Base-by-base conservation (phyloP, 2,113 vertebrate species). In the Hypomesus transpacificus region DNA sequence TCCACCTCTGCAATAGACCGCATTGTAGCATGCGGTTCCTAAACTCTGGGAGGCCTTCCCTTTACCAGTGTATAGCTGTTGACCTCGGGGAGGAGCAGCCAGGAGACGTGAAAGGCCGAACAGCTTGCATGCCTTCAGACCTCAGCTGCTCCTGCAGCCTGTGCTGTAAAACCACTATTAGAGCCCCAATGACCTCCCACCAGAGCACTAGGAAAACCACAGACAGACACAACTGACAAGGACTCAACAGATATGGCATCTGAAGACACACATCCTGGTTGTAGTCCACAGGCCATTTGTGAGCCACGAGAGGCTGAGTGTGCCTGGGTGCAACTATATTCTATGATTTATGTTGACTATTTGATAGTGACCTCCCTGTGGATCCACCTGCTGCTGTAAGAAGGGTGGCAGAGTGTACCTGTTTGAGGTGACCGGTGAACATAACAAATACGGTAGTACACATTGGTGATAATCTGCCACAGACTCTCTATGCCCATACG, bases 61-160 rank as follows among this genome's bases (percentile, higher is more conserved):
- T 89, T 82, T 84, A 85, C 77, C 80, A 78, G 85, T 79, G 86
- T 83, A 84, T 86, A 83, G 80, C 78, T 3, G 51, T 75, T 86
- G 88, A 89, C 86, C 85, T 79, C 78, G 76, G 78, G 86, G 85
- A 79, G 86, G 85, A 81, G 80, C 72, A 1, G 39, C 16, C 7
- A 80, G 79, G 64, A 46, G 66, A 88, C 83, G 84, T 88, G 85
- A 84, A 86, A 85, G 81, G 84, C 66, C 39, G 14, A 86, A 87
- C 89, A 89, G 88, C 88, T 88, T 89, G 89, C 86, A 82, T 90
- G 88, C 88, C 87, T 90, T 86, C 79, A 85, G 82, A 90, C 81
- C 81, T 85, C 86, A 80, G 83, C 82, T 87, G 85, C 74, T 82
- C 69, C 69, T 79, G 57, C 84, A 84, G 71, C 78, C 79, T 20